Percentiles rank a stretch among this genome's conserved stretches.
phyloP scores from a whole-genome alignment of 2,888 invertebrate species.

The Dysmachus trigonus region DNA sequence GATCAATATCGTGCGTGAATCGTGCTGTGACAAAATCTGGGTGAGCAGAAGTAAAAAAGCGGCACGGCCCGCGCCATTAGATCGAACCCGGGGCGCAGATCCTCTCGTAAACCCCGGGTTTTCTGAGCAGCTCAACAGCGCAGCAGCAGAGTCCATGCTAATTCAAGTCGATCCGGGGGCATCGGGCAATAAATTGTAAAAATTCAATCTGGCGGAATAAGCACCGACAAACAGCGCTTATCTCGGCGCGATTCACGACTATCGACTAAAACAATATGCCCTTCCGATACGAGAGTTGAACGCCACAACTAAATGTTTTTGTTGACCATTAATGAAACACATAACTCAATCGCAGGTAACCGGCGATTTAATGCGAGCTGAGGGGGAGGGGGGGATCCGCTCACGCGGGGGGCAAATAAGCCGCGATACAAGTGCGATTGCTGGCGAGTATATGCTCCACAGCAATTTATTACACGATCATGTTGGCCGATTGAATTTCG shows the following conservation, averaged over 20 bases:
- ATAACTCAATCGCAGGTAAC: slow-evolving; percentile 51
- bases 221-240: slow-evolving; percentile 49
- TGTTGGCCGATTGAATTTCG: slow-evolving; percentile 49
- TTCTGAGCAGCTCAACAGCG: background rate
- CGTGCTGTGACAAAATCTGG: slow-evolving; percentile 47
- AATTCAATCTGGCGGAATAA: slow-evolving; percentile 50
- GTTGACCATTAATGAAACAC: slow-evolving; percentile 51
- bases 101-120: background rate
- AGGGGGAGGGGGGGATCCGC: slow-evolving; percentile 1
- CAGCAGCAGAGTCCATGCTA: background rate
- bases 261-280: slow-evolving; percentile 47
- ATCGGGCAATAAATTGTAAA: slow-evolving; percentile 49
- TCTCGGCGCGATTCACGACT: slow-evolving; percentile 48
- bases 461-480: slow-evolving; percentile 49
- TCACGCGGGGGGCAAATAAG: slow-evolving; percentile 34
- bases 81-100: background rate
- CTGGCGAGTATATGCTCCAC: slow-evolving; percentile 42
- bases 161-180: background rate
- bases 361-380: slow-evolving; percentile 46
- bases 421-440: slow-evolving; percentile 48
- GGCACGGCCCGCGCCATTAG: slow-evolving; percentile 17
- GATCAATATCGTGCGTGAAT: slow-evolving; percentile 51
- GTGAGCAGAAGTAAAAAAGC: slow-evolving; percentile 41
- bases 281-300: slow-evolving; percentile 42
- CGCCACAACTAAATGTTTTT: slow-evolving; percentile 49